Conservation (phyloP, 2,888 invertebrate species). For the Hemaris fuciformis region DNA sequence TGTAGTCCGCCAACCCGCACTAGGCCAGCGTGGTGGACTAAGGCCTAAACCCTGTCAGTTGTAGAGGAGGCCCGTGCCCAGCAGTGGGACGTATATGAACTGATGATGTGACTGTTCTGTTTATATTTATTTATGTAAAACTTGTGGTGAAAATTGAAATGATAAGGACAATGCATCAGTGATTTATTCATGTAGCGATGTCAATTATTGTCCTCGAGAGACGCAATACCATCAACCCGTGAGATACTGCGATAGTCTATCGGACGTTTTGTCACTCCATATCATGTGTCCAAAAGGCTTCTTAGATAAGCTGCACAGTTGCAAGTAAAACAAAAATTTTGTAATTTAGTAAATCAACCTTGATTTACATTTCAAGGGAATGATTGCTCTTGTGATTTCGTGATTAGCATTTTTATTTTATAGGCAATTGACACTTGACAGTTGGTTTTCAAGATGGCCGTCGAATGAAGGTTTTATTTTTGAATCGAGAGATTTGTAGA, state of each 20-base stretch:
- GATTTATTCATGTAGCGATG: background rate
- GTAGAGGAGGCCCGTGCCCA: too few relatives aligned
- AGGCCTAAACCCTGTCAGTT: too few relatives aligned
- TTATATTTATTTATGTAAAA: too few relatives aligned
- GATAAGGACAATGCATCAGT: background rate
- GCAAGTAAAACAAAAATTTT: background rate
- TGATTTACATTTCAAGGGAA: background rate
- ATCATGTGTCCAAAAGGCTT: slow-evolving; percentile 22
- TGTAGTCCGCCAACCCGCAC: too few relatives aligned
- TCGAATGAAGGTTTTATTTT: background rate
- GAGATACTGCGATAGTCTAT: slow-evolving; percentile 15
- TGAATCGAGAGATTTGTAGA: background rate
- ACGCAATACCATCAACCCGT: background rate
- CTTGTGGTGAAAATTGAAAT: background rate
- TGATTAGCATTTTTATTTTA: background rate
- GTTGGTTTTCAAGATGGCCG: background rate
- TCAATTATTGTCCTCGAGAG: slow-evolving; percentile 4
- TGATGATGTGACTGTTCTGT: too few relatives aligned
- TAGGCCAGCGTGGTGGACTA: too few relatives aligned
- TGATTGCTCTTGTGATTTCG: background rate
- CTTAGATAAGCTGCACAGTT: background rate
- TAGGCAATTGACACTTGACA: background rate
- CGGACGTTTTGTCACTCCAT: slow-evolving; percentile 27
- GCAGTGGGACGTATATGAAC: too few relatives aligned
- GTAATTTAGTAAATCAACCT: background rate